phyloP scores from a whole-genome alignment of 2,797 vertebrate genomes.

The Pangasius larnaudii region DNA sequence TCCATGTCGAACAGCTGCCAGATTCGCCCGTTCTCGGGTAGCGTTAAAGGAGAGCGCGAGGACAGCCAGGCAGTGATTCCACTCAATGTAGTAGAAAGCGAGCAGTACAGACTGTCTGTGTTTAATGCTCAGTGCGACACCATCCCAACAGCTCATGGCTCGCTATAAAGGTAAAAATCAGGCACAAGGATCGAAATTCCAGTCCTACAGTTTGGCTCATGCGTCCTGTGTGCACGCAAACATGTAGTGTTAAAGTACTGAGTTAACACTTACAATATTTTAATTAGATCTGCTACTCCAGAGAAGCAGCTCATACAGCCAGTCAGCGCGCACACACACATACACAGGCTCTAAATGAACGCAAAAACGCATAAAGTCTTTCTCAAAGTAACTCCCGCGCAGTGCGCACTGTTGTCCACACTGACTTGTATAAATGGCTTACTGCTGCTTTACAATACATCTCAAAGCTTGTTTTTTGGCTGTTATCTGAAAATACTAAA shows the following conservation, averaged over 20 bases:
- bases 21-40: constrained; percentile 68
- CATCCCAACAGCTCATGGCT: not conserved
- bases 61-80: constrained; percentile 68
- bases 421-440: not conserved
- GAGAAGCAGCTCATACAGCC: not conserved
- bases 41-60: constrained; percentile 62
- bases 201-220: not conserved
- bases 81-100: constrained; percentile 70
- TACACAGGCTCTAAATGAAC: not conserved
- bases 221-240: not conserved
- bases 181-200: not conserved
- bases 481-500: not conserved
- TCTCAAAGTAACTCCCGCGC: too few relatives aligned
- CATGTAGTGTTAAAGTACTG: too few relatives aligned
- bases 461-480: not conserved
- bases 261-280: not conserved
- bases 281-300: not conserved
- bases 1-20: constrained; percentile 62
- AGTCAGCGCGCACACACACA: not conserved
- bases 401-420: not conserved
- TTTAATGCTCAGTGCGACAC: constrained; percentile 60
- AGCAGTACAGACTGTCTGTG: constrained; percentile 65
- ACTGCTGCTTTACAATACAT: not conserved
- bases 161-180: not conserved
- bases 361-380: not conserved